Conservation (phyloP, 2,888 invertebrate genomes). For the Eremobia ochroleuca region DNA sequence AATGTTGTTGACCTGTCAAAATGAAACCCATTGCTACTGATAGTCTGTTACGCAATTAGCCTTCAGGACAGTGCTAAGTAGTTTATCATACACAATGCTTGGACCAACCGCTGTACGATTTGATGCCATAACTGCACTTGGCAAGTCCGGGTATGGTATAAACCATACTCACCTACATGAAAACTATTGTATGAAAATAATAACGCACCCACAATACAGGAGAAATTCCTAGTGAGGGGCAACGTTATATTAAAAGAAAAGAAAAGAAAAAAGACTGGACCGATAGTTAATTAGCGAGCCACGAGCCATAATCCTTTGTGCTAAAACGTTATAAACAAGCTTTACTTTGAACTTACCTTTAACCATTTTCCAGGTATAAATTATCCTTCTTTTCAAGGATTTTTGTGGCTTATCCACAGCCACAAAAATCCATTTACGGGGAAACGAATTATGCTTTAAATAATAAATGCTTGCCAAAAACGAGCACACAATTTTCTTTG, state of each 20-base stretch:
- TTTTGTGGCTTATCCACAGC: too few relatives aligned
- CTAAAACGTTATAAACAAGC: neutral
- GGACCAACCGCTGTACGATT: neutral
- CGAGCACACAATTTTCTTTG: slow-evolving; percentile 13
- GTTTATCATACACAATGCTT: neutral
- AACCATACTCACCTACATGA: neutral
- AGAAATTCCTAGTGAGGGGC: too few relatives aligned
- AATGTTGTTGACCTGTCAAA: too few relatives aligned
- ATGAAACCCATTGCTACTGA: too few relatives aligned
- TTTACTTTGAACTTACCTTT: slow-evolving; percentile 12
- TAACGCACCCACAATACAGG: too few relatives aligned
- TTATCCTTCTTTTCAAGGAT: neutral
- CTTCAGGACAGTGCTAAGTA: too few relatives aligned
- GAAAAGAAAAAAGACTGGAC: too few relatives aligned
- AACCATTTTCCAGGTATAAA: neutral
- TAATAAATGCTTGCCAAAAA: slow-evolving; percentile 30
- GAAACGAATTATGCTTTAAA: neutral
- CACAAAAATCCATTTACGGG: neutral
- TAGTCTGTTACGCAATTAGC: too few relatives aligned
- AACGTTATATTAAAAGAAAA: too few relatives aligned
- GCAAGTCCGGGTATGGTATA: too few relatives aligned
- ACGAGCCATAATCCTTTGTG: neutral
- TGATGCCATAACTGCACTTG: neutral
- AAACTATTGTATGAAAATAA: neutral
- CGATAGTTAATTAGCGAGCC: neutral